Evolutionary conservation across 2,797 vertebrate genomes (phyloP), one percentile per base, ranked within the genome.

Genomic region (Etheostoma nigrum): DNA sequence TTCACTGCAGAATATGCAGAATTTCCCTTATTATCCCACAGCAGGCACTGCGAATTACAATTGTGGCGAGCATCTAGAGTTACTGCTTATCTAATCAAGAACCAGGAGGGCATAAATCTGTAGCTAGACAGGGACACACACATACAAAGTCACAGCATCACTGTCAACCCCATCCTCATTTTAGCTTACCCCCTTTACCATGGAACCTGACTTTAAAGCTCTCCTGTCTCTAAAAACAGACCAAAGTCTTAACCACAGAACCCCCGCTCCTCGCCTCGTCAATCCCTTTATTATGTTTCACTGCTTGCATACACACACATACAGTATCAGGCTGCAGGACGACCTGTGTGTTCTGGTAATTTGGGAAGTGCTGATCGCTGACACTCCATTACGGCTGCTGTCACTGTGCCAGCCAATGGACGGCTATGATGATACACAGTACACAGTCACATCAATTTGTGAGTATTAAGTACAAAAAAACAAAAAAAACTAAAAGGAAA

Each of bases 151-250:
- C 27, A 44, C 36, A 72, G 23, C 25, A 33, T 30, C 12, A 33
- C 60, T 49, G 27, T 71, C 66, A 61, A 47, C 62, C 66, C 49
- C 48, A 49, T 74, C 68, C 79, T 81, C 75, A 61, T 60, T 68
- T 76, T 42, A 36, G 48, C 45, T 66, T 45, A 9, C 23, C 64
- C 49, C n/a, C 53, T 67, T 71, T 40, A 74, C 73, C 25, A 78
- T 77, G 74, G 68, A 87, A 81, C 71, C 67, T 2, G 74, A 72
- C 73, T 76, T 76, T 68, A 45, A 81, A 76, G 42, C 75, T 67
- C 52, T 52, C 11, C 52, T 12, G 55, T 71, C 72, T 90, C 82
- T 86, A 84, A 81, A 86, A 84, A 84, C 83, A 80, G 79, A 78
- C 76, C 47, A 6, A 7, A 58, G 74, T 57, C 52, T 74, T 18